These are phyloP conservation scores for Ctenopoma multispine DNA, from an alignment of 2,797 vertebrate genomes.

Conservation along the genomic window DNA sequence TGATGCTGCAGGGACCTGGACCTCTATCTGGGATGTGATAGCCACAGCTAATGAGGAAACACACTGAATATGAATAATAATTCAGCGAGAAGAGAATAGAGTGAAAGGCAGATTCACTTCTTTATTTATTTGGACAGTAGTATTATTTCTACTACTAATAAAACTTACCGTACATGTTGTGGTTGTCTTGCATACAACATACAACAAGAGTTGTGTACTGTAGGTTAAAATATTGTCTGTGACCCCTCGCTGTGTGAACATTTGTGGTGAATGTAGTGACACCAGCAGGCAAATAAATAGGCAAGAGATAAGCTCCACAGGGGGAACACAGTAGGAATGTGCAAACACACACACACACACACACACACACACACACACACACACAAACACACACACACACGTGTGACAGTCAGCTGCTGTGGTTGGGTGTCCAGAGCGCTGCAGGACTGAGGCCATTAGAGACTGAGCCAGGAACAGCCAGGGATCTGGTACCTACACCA, in stretches of 20 bases:
- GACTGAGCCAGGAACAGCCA: slow-evolving; percentile 49
- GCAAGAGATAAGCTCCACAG: slow-evolving; percentile 42
- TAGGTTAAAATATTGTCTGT: slow-evolving; percentile 13
- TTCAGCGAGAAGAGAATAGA: neutral
- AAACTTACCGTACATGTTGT: neutral
- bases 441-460: slow-evolving; percentile 72
- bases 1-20: slow-evolving; percentile 58
- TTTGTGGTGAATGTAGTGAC: slow-evolving; percentile 36
- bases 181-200: neutral
- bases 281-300: slow-evolving; percentile 41
- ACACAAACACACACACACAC: slow-evolving; percentile 29
- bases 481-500: slow-evolving; percentile 58
- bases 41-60: slow-evolving; percentile 54
- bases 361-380: slow-evolving; percentile 27
- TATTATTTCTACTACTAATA: neutral
- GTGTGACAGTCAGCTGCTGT: slow-evolving; percentile 65
- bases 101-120: neutral
- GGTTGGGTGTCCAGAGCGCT: slow-evolving; percentile 65
- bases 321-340: slow-evolving; percentile 12
- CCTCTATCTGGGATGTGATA: slow-evolving; percentile 48
- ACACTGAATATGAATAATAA: slow-evolving; percentile 32
- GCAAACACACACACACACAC: slow-evolving; percentile 25
- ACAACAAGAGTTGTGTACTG: neutral
- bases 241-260: slow-evolving; percentile 40
- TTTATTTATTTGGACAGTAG: neutral